Percentiles rank a stretch among this genome's conserved stretches.
phyloP scores from a whole-genome alignment of 2,797 vertebrate species.

The Dallia pectoralis region DNA sequence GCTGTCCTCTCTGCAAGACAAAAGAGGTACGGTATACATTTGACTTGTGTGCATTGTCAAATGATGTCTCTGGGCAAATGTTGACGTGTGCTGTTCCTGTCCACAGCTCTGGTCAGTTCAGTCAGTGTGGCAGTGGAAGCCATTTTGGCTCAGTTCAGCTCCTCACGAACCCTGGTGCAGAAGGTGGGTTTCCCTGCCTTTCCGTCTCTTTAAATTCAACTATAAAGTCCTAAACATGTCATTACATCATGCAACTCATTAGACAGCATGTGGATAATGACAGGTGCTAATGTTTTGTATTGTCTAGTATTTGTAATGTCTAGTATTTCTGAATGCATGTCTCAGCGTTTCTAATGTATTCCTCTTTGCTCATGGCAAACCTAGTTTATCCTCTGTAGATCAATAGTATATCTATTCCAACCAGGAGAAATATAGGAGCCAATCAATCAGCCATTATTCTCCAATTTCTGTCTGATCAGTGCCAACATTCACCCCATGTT shows the following conservation, averaged over 20 bases:
- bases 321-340: not conserved
- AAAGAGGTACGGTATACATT: constrained; percentile 65
- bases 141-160: constrained; percentile 90
- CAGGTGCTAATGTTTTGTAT: not conserved
- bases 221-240: too few relatives aligned
- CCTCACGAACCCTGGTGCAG: constrained; percentile 88
- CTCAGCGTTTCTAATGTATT: not conserved
- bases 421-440: not conserved
- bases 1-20: constrained; percentile 73
- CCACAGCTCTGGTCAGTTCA: constrained; percentile 74
- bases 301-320: not conserved
- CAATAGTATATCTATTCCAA: not conserved
- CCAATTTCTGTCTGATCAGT: not conserved
- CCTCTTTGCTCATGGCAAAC: not conserved
- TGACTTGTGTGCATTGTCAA: too few relatives aligned
- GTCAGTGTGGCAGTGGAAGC: constrained; percentile 89
- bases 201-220: not conserved
- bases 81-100: constrained; percentile 57
- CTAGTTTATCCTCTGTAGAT: not conserved
- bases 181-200: constrained; percentile 78
- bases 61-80: not conserved
- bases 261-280: not conserved
- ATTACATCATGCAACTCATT: not conserved
- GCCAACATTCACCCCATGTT: not conserved
- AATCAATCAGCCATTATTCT: not conserved